Conservation (phyloP, 2,113 vertebrate species). For the Vombatus ursinus region DNA sequence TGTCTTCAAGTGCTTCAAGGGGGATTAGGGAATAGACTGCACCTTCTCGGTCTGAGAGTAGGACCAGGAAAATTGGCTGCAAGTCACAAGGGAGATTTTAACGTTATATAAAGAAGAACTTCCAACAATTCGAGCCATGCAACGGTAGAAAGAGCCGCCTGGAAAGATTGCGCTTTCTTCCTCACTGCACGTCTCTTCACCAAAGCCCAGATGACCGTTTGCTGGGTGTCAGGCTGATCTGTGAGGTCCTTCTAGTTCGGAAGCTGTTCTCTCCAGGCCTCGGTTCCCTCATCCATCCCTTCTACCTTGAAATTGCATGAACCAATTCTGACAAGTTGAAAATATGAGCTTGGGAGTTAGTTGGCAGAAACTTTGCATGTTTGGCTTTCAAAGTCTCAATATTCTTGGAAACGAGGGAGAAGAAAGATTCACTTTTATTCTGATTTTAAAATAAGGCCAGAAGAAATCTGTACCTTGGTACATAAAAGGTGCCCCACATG, state of each 20-base stretch:
- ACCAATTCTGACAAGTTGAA: not conserved
- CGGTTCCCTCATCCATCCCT: not conserved
- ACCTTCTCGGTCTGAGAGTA: not conserved
- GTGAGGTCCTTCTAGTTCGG: not conserved
- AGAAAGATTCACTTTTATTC: not conserved
- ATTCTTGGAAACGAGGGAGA: not conserved
- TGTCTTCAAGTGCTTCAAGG: not conserved
- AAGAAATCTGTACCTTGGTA: not conserved
- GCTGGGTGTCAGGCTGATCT: not conserved
- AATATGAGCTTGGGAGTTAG: not conserved
- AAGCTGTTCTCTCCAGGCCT: not conserved
- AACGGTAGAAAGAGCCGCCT: not conserved
- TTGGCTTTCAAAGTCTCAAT: not conserved
- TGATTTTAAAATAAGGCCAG: not conserved
- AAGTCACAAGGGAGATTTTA: not conserved
- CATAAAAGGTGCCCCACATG: not conserved
- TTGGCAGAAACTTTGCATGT: not conserved
- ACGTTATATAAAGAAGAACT: not conserved
- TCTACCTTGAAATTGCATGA: not conserved
- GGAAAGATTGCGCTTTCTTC: not conserved
- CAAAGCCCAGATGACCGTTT: not conserved
- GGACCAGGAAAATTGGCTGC: not conserved
- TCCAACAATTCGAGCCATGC: not conserved
- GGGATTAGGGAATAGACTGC: not conserved
- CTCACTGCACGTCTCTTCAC: not conserved